Base-by-base conservation (phyloP, 2,113 vertebrate genomes). In the Raja brachyura region DNA sequence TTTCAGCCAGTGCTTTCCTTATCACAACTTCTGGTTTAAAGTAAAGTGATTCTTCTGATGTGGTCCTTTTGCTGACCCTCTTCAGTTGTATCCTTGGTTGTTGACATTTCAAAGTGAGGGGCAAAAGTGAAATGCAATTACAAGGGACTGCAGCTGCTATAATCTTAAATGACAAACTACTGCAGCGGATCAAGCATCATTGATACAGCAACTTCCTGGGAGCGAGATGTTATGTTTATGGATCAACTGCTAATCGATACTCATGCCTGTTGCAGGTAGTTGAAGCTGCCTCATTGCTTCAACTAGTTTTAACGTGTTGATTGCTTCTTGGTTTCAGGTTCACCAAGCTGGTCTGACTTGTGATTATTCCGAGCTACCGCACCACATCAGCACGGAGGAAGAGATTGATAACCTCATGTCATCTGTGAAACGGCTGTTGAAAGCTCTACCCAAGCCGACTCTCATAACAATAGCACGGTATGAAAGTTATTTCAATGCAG, bases 331-430 rank as follows among this genome's bases (percentile, higher is more conserved):
- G 31, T 70, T 93, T 28, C 94, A 99, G 98, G 97, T 99, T 75
- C 99, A 99, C 94, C 98, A 99, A 90, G 98, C 98, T 13, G 99
- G 99, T 4, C 95, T 99, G 85, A 99, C 99, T 48, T 99, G 99
- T 93, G 99, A 99, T 95, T 97, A 98, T 61, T 94, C 97, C 0
- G 98, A 99, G 94, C 98, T 99, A 93, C 99, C 99, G 92, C 98
- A 99, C 93, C 98, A 99, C 39, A 93, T 99, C 94, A 99, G 99
- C 95, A 96, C 96, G 0, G 96, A 97, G 14, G 95, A 97, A 0
- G 98, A 99, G 96, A 98, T 99, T 0, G 95, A 97, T 93, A 93
- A 95, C 93, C 97, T 99, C 16, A 18, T 98, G 59, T 94, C 96
- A 2, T 97, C 98, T 0, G 81, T 98, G 5, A 94, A 95, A 85